Evolutionary conservation across 2,888 invertebrate genomes (phyloP), one percentile per base, ranked within the genome.

Genomic region (Mycalesis mineus): DNA sequence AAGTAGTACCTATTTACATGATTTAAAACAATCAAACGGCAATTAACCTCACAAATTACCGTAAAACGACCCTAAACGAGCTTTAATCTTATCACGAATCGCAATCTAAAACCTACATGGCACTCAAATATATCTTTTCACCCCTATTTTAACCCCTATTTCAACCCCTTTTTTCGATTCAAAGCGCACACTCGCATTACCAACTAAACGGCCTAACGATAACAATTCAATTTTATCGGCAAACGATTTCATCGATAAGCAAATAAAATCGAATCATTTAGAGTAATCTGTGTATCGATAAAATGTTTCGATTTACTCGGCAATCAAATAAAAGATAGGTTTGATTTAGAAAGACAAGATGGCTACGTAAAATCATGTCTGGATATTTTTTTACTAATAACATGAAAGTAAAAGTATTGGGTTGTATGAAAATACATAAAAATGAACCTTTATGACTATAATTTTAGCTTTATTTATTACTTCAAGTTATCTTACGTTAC

Each of bases 201-300:
- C 60, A 65, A 62, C 65, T 72, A 72, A 71, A 73, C 74, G 77
- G 75, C 64, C 58, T 63, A 57, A 70, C 73, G 72, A 75, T 74
- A 74, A 74, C 72, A 70, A 73, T 71, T 72, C 71, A 66, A 73
- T 76, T 70, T 69, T 65, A 69, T 72, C 65, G 67, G 55, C 66
- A 61, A 65, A 65, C 64, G 57, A 67, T 70, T 68, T 62, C 68
- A 74, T 77, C 77, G 76, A 75, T 69, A 71, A 68, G 68, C 60
- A 62, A 51, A 51, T 51, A 28, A 29, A 51, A 51, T 51, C 41
- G 28, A 39, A 37, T 39, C 37, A 49, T 33, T 47, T 33, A 47
- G 2, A 47, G 47, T 47, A 47, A 47, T 47, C 31, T 31, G 33
- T 47, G 9, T 14, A 14, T 22, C 22, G 31, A 47, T 47, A 47